Evolutionary conservation across 2,888 invertebrate species (phyloP), one percentile per base, ranked within the genome.

Genomic region (Napeogenes sylphis): DNA sequence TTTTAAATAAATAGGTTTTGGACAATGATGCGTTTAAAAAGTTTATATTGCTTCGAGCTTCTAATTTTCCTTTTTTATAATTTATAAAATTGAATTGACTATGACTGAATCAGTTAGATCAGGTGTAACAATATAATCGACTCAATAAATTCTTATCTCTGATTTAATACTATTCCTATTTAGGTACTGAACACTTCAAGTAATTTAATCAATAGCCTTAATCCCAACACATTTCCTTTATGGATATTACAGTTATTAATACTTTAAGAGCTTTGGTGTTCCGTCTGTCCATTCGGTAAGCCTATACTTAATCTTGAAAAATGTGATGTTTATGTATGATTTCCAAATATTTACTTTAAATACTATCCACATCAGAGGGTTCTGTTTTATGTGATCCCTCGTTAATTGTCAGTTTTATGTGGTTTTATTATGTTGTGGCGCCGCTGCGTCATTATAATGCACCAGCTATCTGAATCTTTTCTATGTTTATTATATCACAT

Each of bases 331-430:
- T 4, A 21, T 30, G 5, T 30, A 55, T 42, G 45, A 57, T 59
- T 57, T 35, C 45, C 55, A 56, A 63, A 63, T 64, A 62, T 67
- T 67, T 64, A 55, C 57, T 47, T 61, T 59, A 59, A 56, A 51
- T 59, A 32, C 55, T 45, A 59, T 56, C 47, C 60, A 61, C 61
- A 59, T 47, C 45, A 63, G 58, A 67, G 56, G 35, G 63, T 51
- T 63, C 63, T 56, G 47, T 62, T 63, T 61, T 63, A 65, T 58
- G 54, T 47, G 54, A 38, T 46, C 42, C 58, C 53, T 58, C 55
- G 63, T 65, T 65, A 67, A 63, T 57, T 56, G 42, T 67, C 63
- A 57, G 56, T 65, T 65, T 67, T 67, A 64, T 62, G 45, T 13
- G 53, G 32, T 30, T 30, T 51, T 51, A 51, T 51, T 61, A 59